These are phyloP conservation scores for Camponotus fellah DNA, from an alignment of 2,888 invertebrate species.

Conservation along the genomic window DNA sequence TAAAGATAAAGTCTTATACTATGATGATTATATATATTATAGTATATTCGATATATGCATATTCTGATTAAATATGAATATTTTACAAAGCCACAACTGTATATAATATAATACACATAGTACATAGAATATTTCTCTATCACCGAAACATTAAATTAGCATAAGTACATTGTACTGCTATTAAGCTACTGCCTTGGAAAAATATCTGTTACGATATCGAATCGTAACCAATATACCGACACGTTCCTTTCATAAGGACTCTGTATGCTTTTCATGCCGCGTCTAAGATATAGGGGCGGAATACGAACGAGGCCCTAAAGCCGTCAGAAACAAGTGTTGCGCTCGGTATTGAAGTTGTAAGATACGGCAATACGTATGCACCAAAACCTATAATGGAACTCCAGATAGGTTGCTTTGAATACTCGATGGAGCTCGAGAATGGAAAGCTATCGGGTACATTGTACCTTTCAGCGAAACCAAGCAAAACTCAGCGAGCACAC, in stretches of 20 bases:
- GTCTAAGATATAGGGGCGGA: slow-evolving; percentile 64
- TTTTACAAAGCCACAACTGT: not conserved
- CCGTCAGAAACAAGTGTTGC: slow-evolving; percentile 74
- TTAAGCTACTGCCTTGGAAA: slow-evolving; percentile 1
- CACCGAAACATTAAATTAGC: not conserved
- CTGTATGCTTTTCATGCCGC: slow-evolving; percentile 10
- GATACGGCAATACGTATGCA: slow-evolving; percentile 70
- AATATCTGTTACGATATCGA: slow-evolving; percentile 17
- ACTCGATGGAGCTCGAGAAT: slow-evolving; percentile 61
- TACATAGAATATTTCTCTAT: not conserved
- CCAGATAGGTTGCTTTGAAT: slow-evolving; percentile 69
- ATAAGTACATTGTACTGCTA: not conserved
- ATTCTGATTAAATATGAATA: not conserved
- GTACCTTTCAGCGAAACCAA: slow-evolving; percentile 40
- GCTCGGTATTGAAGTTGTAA: slow-evolving; percentile 71
- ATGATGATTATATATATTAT: not conserved
- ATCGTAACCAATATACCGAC: slow-evolving; percentile 24
- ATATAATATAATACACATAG: not conserved
- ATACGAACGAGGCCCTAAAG: slow-evolving; percentile 72
- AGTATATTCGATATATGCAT: not conserved
- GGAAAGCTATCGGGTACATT: slow-evolving; percentile 53
- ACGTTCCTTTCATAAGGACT: slow-evolving; percentile 20
- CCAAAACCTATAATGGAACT: slow-evolving; percentile 72
- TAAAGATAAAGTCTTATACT: not conserved
- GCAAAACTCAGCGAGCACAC: slow-evolving; percentile 31